Evolutionary conservation across 64 coral and sea anemone genomes (phyloP).

Genomic region (Stichodactyla mertensii): DNA sequence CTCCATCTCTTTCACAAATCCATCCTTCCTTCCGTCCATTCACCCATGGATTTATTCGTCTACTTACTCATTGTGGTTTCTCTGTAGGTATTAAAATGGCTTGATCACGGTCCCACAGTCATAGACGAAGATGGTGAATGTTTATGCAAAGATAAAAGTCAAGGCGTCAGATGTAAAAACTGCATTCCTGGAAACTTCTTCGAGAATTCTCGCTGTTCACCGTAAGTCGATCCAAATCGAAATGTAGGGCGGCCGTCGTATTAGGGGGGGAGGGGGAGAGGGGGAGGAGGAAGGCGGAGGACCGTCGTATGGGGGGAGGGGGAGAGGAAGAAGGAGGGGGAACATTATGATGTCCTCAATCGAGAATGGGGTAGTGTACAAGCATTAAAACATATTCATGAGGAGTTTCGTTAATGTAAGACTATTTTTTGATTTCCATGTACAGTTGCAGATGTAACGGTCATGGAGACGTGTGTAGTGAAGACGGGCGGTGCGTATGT

Average conservation of each 20-base stretch:
- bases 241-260: no score
- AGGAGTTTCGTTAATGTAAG: no score
- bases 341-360: no score
- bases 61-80: neutral
- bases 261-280: no score
- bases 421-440: neutral
- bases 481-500: conserved; percentile 22
- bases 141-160: conserved; percentile 35
- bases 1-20: neutral
- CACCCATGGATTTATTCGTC: no score
- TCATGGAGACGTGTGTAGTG: conserved; percentile 39
- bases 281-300: no score
- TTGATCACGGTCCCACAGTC: conserved; percentile 18
- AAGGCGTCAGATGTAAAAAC: conserved; percentile 14
- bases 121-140: conserved; percentile 38
- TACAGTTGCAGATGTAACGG: conserved; percentile 59
- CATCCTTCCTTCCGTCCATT: no score
- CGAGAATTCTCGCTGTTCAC: neutral
- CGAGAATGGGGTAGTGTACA: no score
- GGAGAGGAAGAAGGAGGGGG: no score
- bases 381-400: no score
- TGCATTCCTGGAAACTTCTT: conserved; percentile 47
- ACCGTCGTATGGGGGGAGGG: no score
- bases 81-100: conserved; percentile 30
- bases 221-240: conserved; percentile 11